These are phyloP conservation scores for Papilio machaon DNA, from an alignment of 1,140 invertebrate genomes.

Conservation along the genomic window DNA sequence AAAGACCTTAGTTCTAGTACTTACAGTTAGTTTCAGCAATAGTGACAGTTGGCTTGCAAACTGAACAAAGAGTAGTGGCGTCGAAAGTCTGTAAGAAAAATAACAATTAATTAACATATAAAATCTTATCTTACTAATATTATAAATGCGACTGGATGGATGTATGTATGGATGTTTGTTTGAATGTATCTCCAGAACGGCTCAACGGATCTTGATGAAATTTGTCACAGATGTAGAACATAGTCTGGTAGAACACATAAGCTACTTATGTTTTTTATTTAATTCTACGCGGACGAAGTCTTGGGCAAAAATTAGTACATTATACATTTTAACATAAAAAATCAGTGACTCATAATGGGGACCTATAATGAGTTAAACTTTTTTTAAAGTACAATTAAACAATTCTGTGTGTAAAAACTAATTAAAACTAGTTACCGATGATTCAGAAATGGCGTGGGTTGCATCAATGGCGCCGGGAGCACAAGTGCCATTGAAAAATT, in stretches of 20 bases:
- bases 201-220: too few species aligned
- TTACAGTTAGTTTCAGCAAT: conserved; percentile 45
- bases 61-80: conserved; percentile 52
- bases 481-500: conserved; percentile 83
- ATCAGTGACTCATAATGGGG: too few species aligned
- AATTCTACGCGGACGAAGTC: too few species aligned
- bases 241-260: too few species aligned
- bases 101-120: not conserved
- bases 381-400: too few species aligned
- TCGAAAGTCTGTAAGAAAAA: conserved; percentile 57
- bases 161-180: too few species aligned
- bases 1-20: conserved; percentile 20
- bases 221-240: too few species aligned
- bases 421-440: conserved; percentile 48
- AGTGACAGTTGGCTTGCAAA: conserved; percentile 48
- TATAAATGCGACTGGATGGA: too few species aligned
- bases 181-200: too few species aligned
- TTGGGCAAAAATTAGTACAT: too few species aligned
- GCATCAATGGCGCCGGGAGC: conserved; percentile 82
- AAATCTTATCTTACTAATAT: not conserved
- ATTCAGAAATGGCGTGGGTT: conserved; percentile 68
- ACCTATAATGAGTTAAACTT: too few species aligned
- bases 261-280: not conserved
- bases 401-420: not conserved
- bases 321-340: too few species aligned